Conservation (phyloP, 2,113 vertebrate species). For the Notarius lentiginosus region DNA sequence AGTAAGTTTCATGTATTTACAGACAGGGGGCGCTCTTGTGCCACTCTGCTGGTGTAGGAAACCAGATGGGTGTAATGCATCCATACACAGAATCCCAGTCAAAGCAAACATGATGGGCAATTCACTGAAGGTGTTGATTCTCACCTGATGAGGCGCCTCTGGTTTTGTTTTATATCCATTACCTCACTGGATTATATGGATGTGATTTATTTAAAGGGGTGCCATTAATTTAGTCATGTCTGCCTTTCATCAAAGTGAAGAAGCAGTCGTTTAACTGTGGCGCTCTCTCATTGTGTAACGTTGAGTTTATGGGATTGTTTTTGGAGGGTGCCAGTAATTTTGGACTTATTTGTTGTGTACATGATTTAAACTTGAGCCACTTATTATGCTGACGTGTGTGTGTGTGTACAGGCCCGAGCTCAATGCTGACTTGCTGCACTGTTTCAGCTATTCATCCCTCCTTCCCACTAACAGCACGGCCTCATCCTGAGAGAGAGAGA, state of each 20-base stretch:
- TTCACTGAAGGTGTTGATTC: background rate
- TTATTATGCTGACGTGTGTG: background rate
- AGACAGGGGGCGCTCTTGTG: background rate
- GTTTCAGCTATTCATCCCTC: constrained; percentile 11
- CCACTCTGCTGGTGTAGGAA: background rate
- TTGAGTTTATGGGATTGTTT: background rate
- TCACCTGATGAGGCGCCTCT: background rate
- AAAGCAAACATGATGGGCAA: too few relatives aligned
- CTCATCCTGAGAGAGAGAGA: background rate
- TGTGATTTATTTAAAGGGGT: background rate
- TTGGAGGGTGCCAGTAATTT: background rate
- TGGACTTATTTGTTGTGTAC: background rate
- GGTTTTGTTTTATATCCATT: background rate
- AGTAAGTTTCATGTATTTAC: background rate
- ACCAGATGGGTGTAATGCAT: background rate
- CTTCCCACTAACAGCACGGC: background rate
- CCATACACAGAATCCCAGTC: too few relatives aligned
- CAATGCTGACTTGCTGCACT: background rate
- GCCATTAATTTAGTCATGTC: background rate
- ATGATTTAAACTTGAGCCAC: background rate
- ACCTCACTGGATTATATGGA: background rate
- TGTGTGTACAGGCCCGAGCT: background rate
- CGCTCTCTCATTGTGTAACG: too few relatives aligned
- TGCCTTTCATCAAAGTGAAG: background rate
- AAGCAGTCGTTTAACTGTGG: background rate